Conservation (phyloP, 92 coral and sea anemone species). For the Virgularia gustaviana region DNA sequence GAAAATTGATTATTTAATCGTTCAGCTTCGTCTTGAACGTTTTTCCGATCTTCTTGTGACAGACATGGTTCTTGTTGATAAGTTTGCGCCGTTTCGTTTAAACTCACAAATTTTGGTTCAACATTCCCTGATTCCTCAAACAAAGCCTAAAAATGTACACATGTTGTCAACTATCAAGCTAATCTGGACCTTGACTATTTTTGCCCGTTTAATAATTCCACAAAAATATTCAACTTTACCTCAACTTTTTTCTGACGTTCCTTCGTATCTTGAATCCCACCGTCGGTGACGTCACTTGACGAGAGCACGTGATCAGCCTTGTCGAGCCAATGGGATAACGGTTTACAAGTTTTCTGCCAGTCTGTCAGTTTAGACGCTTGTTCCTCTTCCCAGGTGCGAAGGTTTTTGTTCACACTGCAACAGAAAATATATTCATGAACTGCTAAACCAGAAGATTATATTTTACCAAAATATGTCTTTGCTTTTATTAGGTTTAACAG, state of each 20-base stretch:
- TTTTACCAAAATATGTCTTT: neutral
- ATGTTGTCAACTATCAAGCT: neutral
- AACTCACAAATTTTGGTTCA: neutral
- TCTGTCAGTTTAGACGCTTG: slow-evolving; percentile 6
- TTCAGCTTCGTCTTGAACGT: slow-evolving; percentile 6
- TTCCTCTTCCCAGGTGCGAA: slow-evolving; percentile 24
- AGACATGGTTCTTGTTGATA: slow-evolving; percentile 25
- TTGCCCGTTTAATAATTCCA: neutral
- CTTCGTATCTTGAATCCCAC: neutral
- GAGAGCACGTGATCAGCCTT: slow-evolving; percentile 23
- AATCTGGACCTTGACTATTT: neutral
- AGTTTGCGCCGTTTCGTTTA: neutral
- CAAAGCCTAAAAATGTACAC: neutral
- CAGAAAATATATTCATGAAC: neutral
- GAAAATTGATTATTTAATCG: neutral
- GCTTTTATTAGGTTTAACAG: neutral
- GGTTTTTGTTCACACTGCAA: slow-evolving; percentile 3
- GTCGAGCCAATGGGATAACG: slow-evolving; percentile 30
- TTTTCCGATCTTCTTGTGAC: slow-evolving; percentile 13
- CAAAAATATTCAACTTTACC: neutral
- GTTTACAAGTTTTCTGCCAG: slow-evolving; percentile 20
- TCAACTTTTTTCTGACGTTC: slow-evolving; percentile 1
- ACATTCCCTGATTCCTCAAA: slow-evolving; percentile 2
- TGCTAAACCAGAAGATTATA: neutral
- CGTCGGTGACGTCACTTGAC: neutral